Evolutionary conservation across 2,888 invertebrate genomes (phyloP), one percentile per base, ranked within the genome.

Genomic region (Agriopis leucophaearia): DNA sequence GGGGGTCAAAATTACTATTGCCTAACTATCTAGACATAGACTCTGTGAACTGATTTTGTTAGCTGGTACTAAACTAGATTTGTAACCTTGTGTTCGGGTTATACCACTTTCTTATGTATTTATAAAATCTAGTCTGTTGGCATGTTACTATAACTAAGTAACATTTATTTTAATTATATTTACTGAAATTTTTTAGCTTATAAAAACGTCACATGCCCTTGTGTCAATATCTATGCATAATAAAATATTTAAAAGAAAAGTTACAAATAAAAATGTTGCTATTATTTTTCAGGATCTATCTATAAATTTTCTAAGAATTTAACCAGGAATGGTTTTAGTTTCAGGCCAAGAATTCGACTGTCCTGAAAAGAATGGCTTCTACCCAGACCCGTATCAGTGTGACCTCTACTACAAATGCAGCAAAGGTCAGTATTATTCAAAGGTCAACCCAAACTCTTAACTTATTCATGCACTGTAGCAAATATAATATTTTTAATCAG

Each of bases 361-460:
- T 77, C 97, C 97, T 5, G 95, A 96, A 70, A 94, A 95, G 74
- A 95, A 94, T 73, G 97, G 97, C n/a, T 96, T 94, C 88, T 97
- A 95, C 88, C 95, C 96, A 6, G 97, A 97, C 85, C 94, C 94
- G 1, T 94, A 95, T 81, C 96, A 97, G 86, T 97, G 97, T 84
- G 97, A 97, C 89, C 94, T 97, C 72, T 97, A 97, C 87, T 97
- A 96, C 88, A 95, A 95, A 79, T 97, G 97, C 90, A 90, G 91
- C 65, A 95, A 95, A 87, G 96, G 94, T 94, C 81, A 91, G 93
- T 93, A 89, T 78, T 79, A 79, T 79, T 75, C 69, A 85, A 85
- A 90, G 86, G 87, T 87, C 79, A 66, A 40, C 57, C 40, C 38
- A 58, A 69, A 72, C 71, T 36, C 36, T 63, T 51, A 54, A 67